These are phyloP conservation scores for Miichthys miiuy DNA, from an alignment of 2,797 vertebrate genomes.

Conservation along the genomic window DNA sequence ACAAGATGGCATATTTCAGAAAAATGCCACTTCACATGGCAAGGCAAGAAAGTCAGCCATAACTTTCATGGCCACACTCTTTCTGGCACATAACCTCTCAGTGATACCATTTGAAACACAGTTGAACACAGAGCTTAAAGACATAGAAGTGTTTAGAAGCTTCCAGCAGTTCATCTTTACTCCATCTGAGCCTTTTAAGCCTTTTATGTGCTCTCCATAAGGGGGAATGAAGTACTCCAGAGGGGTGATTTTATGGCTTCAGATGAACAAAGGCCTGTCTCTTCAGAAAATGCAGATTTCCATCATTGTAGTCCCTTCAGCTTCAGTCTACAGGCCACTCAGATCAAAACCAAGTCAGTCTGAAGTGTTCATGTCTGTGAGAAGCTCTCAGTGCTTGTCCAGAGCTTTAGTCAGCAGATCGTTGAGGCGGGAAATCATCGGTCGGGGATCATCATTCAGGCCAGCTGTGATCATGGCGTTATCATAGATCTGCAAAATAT, in stretches of 20 bases:
- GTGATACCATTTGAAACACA: background rate
- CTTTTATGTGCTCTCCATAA: slow-evolving; percentile 3
- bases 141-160: slow-evolving; percentile 15
- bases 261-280: slow-evolving; percentile 14
- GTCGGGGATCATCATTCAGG: slow-evolving; percentile 92
- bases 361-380: slow-evolving; percentile 16
- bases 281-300: background rate
- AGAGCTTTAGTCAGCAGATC: slow-evolving; percentile 91
- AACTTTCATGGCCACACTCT: no score
- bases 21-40: background rate
- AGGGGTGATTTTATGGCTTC: slow-evolving; percentile 10
- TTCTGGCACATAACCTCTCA: background rate
- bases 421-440: slow-evolving; percentile 93
- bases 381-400: slow-evolving; percentile 87
- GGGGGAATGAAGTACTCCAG: slow-evolving; percentile 9
- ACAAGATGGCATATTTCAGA: background rate
- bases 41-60: background rate
- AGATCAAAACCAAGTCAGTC: slow-evolving; percentile 7
- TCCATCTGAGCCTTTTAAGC: background rate
- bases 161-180: slow-evolving; percentile 14
- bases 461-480: slow-evolving; percentile 97
- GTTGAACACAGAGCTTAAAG: background rate
- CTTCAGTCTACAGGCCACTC: slow-evolving; percentile 19
- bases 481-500: slow-evolving; percentile 90
- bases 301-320: background rate